A percentile compares a stretch with the other conserved stretches of the same genome.
phyloP scores from a whole-genome alignment of 92 coral and sea anemone genomes.

The Pocillopora meandrina region DNA sequence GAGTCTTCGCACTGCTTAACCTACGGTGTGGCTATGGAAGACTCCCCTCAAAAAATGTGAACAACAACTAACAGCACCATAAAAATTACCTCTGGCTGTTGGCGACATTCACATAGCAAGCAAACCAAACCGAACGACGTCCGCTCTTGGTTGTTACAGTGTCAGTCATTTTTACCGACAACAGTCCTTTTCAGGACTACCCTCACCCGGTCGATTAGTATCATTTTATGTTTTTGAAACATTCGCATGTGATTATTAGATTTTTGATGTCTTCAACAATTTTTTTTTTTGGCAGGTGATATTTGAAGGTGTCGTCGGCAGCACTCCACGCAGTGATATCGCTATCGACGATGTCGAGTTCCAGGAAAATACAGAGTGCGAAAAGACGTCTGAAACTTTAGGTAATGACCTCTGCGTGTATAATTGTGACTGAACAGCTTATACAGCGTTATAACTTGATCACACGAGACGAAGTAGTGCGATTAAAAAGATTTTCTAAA shows the following conservation, averaged over 20 bases:
- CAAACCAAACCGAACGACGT: too few relatives aligned
- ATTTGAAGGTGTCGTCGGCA: conserved; percentile 73
- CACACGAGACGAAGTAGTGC: neutral
- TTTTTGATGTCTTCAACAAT: neutral
- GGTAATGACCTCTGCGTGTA: conserved; percentile 29
- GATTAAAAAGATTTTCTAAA: neutral
- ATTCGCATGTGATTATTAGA: neutral
- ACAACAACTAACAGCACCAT: too few relatives aligned
- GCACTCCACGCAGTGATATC: conserved; percentile 60
- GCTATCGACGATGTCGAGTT: conserved; percentile 76
- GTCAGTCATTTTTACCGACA: too few relatives aligned
- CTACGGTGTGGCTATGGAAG: too few relatives aligned
- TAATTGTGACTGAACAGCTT: neutral
- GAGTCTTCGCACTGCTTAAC: too few relatives aligned
- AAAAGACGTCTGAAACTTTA: conserved; percentile 64
- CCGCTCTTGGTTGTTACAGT: too few relatives aligned
- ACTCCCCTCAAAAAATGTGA: too few relatives aligned
- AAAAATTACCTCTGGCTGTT: too few relatives aligned
- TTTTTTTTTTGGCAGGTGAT: conserved; percentile 41
- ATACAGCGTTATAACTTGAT: neutral
- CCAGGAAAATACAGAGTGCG: conserved; percentile 56
- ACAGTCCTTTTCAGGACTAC: too few relatives aligned
- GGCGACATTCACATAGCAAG: too few relatives aligned
- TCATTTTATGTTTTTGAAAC: too few relatives aligned
- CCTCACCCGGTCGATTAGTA: too few relatives aligned